Conservation (phyloP, 1,140 invertebrate species). For the Tetramorium parvispinum region DNA sequence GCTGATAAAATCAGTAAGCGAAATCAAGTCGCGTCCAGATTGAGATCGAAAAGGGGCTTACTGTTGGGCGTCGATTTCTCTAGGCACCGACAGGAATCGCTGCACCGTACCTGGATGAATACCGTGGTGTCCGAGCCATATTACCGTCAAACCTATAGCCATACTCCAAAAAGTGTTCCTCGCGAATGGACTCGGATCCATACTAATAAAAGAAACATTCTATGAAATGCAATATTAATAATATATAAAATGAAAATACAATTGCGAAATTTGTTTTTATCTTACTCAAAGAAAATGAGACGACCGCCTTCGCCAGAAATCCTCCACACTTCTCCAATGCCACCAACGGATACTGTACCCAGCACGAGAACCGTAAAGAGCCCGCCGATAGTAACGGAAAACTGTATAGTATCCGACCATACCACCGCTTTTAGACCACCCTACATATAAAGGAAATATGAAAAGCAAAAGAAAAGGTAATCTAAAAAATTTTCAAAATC, state of each 20-base stretch:
- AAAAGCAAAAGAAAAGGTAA: background rate
- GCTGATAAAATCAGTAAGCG: background rate
- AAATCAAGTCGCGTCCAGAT: background rate
- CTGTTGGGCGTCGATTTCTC: conserved; percentile 86
- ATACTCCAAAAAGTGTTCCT: conserved; percentile 88
- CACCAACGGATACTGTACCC: conserved; percentile 88
- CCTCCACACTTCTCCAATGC: conserved; percentile 82
- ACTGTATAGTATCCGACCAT: conserved; percentile 90
- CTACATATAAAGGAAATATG: conserved; percentile 72
- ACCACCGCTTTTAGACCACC: conserved; percentile 92
- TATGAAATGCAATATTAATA: background rate
- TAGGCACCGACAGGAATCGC: conserved; percentile 88
- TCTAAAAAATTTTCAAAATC: background rate
- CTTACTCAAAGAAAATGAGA: conserved; percentile 77
- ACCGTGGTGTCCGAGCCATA: conserved; percentile 87
- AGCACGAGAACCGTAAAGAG: conserved; percentile 89
- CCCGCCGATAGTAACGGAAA: conserved; percentile 88
- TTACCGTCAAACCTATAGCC: conserved; percentile 86
- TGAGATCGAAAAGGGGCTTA: conserved; percentile 59
- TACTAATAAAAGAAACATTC: conserved; percentile 77
- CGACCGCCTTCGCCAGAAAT: conserved; percentile 74
- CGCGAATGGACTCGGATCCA: conserved; percentile 86
- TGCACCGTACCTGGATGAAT: conserved; percentile 90
- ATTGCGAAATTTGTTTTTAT: background rate
- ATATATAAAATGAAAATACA: conserved; percentile 6